Conservation (phyloP, 2,113 vertebrate genomes). For the Dendrocopos noguchii region DNA sequence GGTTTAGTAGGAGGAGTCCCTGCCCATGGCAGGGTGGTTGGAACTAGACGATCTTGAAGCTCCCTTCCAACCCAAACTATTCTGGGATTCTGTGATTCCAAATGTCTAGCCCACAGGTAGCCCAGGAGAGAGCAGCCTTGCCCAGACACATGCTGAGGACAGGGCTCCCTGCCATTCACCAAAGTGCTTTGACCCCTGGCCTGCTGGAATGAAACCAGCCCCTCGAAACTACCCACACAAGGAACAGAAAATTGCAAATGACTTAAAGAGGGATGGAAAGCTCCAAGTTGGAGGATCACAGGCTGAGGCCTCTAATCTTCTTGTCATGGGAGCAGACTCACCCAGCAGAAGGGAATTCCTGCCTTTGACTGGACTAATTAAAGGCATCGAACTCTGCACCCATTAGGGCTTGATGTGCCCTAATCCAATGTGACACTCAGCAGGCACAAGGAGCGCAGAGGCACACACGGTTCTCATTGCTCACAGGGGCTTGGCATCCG, state of each 20-base stretch:
- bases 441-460: neutral
- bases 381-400: constrained; percentile 41
- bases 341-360: constrained; percentile 48
- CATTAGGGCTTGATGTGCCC: constrained; percentile 5
- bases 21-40: too few relatives aligned
- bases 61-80: too few relatives aligned
- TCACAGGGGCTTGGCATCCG: neutral
- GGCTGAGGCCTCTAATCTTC: constrained; percentile 39
- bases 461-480: constrained; percentile 26
- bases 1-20: too few relatives aligned
- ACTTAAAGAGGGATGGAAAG: constrained; percentile 13
- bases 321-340: constrained; percentile 46
- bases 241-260: constrained; percentile 38
- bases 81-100: too few relatives aligned
- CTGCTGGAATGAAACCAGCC: constrained; percentile 1
- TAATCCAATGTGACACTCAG: constrained; percentile 62
- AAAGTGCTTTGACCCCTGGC: constrained; percentile 41
- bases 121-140: neutral
- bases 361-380: constrained; percentile 57
- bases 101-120: neutral
- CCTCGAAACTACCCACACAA: neutral
- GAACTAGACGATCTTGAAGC: too few relatives aligned
- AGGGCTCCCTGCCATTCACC: neutral
- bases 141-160: neutral
- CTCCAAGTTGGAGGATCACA: neutral